Conservation (phyloP, 2,113 vertebrate genomes). For the Clarias macrocephalus region DNA sequence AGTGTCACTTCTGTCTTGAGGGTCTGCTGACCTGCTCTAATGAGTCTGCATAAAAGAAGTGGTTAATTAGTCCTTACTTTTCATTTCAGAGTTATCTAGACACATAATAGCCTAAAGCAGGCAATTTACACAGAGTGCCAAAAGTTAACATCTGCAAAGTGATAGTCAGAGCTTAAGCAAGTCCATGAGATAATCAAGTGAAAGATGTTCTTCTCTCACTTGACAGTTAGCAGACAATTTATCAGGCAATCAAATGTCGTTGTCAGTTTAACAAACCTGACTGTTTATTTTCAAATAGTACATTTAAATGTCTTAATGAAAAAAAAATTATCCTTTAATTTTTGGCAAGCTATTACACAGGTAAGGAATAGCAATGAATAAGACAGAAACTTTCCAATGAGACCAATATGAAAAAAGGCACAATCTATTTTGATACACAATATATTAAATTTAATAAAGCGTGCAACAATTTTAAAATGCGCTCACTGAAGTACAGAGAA, state of each 20-base stretch:
- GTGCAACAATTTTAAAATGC: not conserved
- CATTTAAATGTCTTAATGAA: not conserved
- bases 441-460: not conserved
- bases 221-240: not conserved
- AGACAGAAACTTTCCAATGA: not conserved
- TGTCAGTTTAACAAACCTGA: not conserved
- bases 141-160: slow-evolving; percentile 10
- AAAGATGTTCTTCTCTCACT: not conserved
- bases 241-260: not conserved
- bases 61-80: slow-evolving; percentile 31
- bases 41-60: slow-evolving; percentile 22
- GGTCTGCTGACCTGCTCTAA: slow-evolving; percentile 26
- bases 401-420: not conserved
- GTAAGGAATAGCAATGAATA: not conserved
- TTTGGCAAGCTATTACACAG: not conserved
- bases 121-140: slow-evolving; percentile 26
- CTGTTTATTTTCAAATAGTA: not conserved
- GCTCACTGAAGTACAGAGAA: not conserved
- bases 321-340: not conserved
- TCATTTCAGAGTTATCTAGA: slow-evolving; percentile 33
- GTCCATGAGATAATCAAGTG: slow-evolving; percentile 23
- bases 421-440: too few relatives aligned
- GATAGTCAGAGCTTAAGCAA: slow-evolving; percentile 22
- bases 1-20: slow-evolving; percentile 26
- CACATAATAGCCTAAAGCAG: slow-evolving; percentile 15